Base-by-base conservation (phyloP, 2,888 invertebrate genomes). In the Maniola hyperantus region DNA sequence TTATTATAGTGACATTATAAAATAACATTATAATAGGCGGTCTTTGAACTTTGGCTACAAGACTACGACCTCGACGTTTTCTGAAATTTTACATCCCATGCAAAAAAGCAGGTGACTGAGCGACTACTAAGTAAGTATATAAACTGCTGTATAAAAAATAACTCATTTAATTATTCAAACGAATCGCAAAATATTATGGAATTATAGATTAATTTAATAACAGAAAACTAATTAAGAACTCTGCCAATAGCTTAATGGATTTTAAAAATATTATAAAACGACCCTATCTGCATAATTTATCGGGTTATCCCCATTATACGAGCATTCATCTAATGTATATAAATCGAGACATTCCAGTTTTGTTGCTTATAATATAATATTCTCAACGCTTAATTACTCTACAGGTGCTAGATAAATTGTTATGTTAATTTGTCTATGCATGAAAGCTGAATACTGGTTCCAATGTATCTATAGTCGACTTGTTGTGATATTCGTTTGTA, bases 341-440 rank as follows among this genome's bases (percentile, higher is more conserved):
- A 66, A 70, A 71, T 71, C 58, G 63, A 65, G 57, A 63, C 50
- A 60, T 66, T 64, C 64, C 48, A 66, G 66, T 68, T 70, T 64
- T 53, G 42, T 60, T 66, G 46, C 15, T 39, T 53, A n/a, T 46
- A 46, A 46, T 51, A 26, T 51, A 34, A 33, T 67, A 66, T 71
- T 61, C 61, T 63, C 61, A 46, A 57, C 67, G 66, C 61, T 64
- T 71, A 69, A 71, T 74, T 70, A 73, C 67, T 55, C 61, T 65
- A 66, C 71, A 71, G 74, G 73, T 71, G 74, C 67, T 73, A 72
- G 70, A 71, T 71, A 67, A 71, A 73, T 73, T 73, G 62, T 69
- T 70, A 68, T 71, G 71, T 65, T 72, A 72, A 73, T 72, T 68
- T 46, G 53, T 61, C 58, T 53, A 69, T 70, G 60, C 58, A 70